Conservation (phyloP, 2,113 vertebrate genomes). For the Heterocephalus glaber region DNA sequence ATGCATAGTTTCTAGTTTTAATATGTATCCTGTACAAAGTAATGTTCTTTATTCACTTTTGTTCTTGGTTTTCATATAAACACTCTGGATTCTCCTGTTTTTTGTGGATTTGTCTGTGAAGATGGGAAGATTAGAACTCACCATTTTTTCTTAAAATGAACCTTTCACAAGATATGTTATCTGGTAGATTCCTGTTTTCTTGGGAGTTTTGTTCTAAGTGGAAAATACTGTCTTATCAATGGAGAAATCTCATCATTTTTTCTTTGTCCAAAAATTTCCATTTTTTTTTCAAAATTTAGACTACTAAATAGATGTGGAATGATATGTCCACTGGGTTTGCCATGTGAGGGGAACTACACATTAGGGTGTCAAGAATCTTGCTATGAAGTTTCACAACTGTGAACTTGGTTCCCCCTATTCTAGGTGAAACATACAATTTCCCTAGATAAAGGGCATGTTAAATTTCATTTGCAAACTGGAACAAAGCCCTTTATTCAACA, state of each 20-base stretch:
- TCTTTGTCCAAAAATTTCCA: neutral
- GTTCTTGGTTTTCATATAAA: neutral
- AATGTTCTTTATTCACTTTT: neutral
- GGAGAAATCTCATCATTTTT: neutral
- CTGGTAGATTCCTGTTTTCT: neutral
- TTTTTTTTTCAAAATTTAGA: neutral
- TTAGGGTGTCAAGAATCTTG: neutral
- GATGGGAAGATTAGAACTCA: neutral
- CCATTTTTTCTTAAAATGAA: neutral
- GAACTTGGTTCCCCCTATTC: neutral
- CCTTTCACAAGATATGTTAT: slow-evolving; percentile 2
- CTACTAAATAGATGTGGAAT: neutral
- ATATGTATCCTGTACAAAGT: neutral
- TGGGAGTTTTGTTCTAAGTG: neutral
- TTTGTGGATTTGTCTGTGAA: neutral
- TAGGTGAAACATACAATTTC: neutral
- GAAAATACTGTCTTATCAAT: neutral
- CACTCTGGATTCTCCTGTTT: neutral
- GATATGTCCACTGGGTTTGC: neutral
- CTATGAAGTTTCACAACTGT: neutral
- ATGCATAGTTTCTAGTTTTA: neutral
- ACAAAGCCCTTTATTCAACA: neutral
- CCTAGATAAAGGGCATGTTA: neutral
- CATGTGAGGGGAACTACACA: neutral
- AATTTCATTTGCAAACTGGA: neutral